Base-by-base conservation (phyloP, 1,140 invertebrate genomes). In the Babylonia areolata region DNA sequence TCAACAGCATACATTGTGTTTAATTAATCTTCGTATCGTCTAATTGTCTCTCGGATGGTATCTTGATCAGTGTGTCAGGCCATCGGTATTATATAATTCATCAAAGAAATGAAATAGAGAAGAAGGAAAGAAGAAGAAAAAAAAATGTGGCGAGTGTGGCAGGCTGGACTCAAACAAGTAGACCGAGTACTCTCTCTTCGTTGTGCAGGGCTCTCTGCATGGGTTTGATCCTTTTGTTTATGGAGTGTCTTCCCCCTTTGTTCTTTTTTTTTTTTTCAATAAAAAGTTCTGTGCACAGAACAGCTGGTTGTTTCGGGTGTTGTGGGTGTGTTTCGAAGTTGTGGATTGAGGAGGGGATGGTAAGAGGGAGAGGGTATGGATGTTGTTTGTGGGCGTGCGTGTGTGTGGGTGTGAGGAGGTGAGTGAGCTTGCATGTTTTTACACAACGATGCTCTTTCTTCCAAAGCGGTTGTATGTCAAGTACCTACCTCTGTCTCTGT, bases 181-280 rank as follows among this genome's bases (percentile, higher is more conserved):
- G 82, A 84, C 64, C 64, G 82, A 84, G 82, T 84, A 84, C 82
- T 84, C 82, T 84, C 69, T 84, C 82, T 84, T 46, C 5, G 28
- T 23, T 23, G 28, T 20, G 12, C 5, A 1, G 1, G 58, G 20
- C 58, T 23, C 28, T 64, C 28, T 64, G 58, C 58, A 64, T 64
- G 58, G 28, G 58, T 64, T 64, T 64, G 58, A 64, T 64, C 58
- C 58, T 2, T 64, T 64, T 64, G 15, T 23, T 64, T 64, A 23
- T 23, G 58, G 58, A 64, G 58, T 64, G 58, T 64, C 15, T 64
- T 64, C 58, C 58, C 58, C 58, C 0, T 64, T 20, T 64, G 23
- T 64, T 64, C 28, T 28, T 64, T 64, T 23, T 64, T 23, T 64
- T 64, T 23, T 64, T 28, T 64, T 6, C 28, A 64, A 64, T 28